phyloP scores from a whole-genome alignment of 30 jellyfish, hydroid and myxozoan species.

The Hydra vulgaris region DNA sequence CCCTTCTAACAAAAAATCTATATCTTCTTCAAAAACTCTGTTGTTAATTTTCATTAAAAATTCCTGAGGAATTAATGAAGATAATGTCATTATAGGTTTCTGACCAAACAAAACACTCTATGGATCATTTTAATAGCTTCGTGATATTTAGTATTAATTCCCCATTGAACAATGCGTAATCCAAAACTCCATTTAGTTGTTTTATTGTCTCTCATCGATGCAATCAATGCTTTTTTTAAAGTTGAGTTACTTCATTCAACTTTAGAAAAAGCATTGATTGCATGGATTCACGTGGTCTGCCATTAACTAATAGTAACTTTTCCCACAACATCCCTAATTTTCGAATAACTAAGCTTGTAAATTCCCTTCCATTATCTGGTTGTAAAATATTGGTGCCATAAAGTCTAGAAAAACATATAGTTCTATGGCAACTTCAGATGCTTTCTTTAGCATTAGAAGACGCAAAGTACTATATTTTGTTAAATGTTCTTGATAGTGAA shows the following conservation, averaged over 20 bases:
- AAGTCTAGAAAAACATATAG: neutral
- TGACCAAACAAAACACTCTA: neutral
- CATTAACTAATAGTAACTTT: neutral
- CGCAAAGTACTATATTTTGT: neutral
- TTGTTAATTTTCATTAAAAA: neutral
- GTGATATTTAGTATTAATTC: neutral
- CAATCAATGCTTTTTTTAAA: neutral
- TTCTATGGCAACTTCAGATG: neutral
- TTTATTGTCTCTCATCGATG: neutral
- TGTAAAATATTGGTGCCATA: neutral
- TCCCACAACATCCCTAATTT: neutral
- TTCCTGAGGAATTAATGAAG: neutral
- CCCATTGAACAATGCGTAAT: neutral
- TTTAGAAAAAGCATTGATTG: neutral
- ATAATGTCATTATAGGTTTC: neutral
- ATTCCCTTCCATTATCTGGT: neutral
- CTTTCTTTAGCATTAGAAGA: neutral
- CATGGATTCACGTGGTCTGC: neutral
- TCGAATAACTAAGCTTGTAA: neutral
- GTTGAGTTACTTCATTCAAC: neutral
- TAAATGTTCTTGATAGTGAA: neutral
- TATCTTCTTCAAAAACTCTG: neutral
- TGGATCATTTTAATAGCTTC: neutral
- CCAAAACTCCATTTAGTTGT: neutral
- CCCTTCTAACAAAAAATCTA: neutral